Evolutionary conservation across 1,140 invertebrate genomes (phyloP).

Genomic region (Bombus haemorrhoidalis): DNA sequence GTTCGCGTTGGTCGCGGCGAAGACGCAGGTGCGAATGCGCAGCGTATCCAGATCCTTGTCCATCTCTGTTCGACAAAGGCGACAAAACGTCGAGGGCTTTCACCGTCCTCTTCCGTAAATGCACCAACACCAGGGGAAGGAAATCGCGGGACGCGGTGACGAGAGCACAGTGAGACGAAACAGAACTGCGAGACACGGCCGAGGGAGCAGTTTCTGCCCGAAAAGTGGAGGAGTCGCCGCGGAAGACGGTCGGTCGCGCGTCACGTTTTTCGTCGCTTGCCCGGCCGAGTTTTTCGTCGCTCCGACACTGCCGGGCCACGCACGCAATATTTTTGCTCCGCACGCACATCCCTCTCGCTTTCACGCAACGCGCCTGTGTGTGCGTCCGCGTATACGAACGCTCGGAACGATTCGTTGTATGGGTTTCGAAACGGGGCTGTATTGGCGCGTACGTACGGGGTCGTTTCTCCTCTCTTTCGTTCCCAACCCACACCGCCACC

Average conservation of each 20-base stretch:
- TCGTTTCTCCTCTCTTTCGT: constrained; percentile 46
- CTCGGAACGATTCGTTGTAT: not conserved
- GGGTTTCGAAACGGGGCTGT: constrained; percentile 6
- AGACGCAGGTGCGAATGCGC: constrained; percentile 52
- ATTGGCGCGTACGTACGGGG: constrained; percentile 5
- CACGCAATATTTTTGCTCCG: constrained; percentile 61
- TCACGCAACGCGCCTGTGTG: constrained; percentile 27
- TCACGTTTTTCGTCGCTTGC: constrained; percentile 44
- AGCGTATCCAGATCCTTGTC: constrained; percentile 5
- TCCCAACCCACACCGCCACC: constrained; percentile 5
- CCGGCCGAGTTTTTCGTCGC: constrained; percentile 49
- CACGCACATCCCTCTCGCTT: constrained; percentile 54
- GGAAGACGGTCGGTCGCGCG: constrained; percentile 13
- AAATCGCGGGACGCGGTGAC: not conserved
- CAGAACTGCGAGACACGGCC: not conserved
- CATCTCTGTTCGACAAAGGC: constrained; percentile 15
- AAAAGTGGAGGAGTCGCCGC: not conserved
- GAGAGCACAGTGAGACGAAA: too few species aligned
- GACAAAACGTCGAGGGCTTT: not conserved
- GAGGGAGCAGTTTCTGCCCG: constrained; percentile 17
- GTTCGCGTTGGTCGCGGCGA: constrained; percentile 34
- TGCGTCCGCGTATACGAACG: constrained; percentile 1
- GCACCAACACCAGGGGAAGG: constrained; percentile 3
- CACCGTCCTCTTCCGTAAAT: constrained; percentile 14
- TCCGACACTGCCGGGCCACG: constrained; percentile 40